These are phyloP conservation scores for Eulemur rufifrons DNA, from an alignment of 2,113 vertebrate genomes.

Conservation along the genomic window DNA sequence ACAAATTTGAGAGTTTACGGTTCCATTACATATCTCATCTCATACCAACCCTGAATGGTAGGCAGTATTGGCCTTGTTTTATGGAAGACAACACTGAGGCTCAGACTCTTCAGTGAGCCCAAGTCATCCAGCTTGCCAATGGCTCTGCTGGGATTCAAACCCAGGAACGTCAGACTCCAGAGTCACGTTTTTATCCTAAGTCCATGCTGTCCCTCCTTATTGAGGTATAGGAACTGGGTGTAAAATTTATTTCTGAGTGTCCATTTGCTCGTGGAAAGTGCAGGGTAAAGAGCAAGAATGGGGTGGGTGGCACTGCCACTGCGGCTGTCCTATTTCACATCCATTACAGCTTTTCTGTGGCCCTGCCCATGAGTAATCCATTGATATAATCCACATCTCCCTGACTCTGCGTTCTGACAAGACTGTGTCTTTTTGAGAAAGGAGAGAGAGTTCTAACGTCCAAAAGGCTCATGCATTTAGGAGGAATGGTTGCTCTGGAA, in stretches of 20 bases:
- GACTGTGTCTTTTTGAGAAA: not conserved
- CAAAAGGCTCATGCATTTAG: conserved; percentile 58
- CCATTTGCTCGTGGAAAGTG: not conserved
- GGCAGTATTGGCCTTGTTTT: not conserved
- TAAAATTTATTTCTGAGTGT: not conserved
- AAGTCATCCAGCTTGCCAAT: not conserved
- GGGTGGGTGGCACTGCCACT: not conserved
- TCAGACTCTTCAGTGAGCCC: not conserved
- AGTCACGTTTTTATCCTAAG: not conserved
- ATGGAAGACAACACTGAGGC: not conserved
- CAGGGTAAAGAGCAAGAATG: not conserved
- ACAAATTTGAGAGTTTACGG: not conserved
- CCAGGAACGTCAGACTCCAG: not conserved
- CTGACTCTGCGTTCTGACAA: not conserved
- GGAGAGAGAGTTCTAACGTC: not conserved
- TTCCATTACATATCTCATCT: not conserved
- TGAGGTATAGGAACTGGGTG: not conserved
- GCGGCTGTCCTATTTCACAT: not conserved
- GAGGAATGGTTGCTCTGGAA: conserved; percentile 58
- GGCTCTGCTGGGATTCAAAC: not conserved
- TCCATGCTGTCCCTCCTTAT: not conserved
- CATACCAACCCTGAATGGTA: not conserved
- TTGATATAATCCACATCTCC: not conserved
- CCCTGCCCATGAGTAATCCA: not conserved
- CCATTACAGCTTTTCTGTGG: not conserved